A percentile compares a stretch with the other conserved stretches of the same genome.
Evolutionary conservation across 2,797 vertebrate species (phyloP).

Genomic region (Sebastes taczanowskii): DNA sequence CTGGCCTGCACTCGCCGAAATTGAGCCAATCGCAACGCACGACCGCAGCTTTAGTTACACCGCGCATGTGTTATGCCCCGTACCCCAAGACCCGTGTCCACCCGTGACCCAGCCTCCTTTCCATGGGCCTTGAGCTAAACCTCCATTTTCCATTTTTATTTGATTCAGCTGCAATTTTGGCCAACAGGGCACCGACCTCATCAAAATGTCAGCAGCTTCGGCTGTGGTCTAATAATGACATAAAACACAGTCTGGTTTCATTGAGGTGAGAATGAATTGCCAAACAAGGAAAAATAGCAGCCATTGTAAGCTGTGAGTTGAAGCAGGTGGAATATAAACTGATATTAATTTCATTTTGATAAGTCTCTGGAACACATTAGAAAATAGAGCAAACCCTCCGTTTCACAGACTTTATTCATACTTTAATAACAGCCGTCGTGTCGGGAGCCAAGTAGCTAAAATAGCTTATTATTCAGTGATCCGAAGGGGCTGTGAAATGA

Average conservation of each 20-base stretch:
- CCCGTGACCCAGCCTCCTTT: no score
- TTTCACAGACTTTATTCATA: slow-evolving; percentile 33
- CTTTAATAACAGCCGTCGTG: slow-evolving; percentile 31
- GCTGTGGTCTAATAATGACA: slow-evolving; percentile 4
- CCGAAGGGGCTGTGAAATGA: slow-evolving; percentile 19
- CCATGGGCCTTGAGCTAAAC: no score
- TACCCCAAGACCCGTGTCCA: no score
- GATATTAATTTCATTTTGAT: slow-evolving; percentile 31
- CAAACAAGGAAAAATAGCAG: slow-evolving; percentile 10
- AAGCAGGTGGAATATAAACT: slow-evolving; percentile 39
- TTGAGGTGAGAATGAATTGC: neutral
- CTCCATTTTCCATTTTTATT: neutral
- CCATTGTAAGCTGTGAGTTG: slow-evolving; percentile 6
- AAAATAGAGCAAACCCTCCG: slow-evolving; percentile 7
- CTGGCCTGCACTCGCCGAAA: no score
- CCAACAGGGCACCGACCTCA: neutral
- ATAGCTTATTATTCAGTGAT: slow-evolving; percentile 43
- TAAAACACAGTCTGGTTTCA: slow-evolving; percentile 10
- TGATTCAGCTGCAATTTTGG: neutral
- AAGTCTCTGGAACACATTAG: slow-evolving; percentile 43
- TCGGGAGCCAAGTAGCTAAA: slow-evolving; percentile 43
- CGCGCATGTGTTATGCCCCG: rapidly evolving
- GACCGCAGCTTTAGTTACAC: no score
- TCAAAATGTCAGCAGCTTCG: neutral
- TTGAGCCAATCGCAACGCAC: no score